phyloP scores from a whole-genome alignment of 2,888 invertebrate species.

The Epinotia bilunana region DNA sequence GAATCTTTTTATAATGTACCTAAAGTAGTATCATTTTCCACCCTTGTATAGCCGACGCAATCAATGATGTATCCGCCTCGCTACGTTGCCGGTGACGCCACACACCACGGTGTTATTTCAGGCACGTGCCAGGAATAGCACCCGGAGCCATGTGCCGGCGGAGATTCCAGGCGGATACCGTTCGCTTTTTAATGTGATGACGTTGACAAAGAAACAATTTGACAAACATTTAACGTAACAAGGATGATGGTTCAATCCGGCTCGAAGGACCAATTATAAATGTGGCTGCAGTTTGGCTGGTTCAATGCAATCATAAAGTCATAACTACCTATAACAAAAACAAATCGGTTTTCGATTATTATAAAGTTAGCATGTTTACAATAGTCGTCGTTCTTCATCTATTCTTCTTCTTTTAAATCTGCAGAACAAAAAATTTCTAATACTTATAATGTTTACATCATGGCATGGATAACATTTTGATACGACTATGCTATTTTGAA shows the following conservation, averaged over 20 bases:
- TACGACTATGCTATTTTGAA: no score
- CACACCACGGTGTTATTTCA: constrained; percentile 25
- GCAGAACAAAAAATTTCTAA: no score
- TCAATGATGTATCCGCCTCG: constrained; percentile 20
- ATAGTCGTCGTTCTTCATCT: no score
- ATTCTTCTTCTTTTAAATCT: no score
- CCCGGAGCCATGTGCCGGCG: constrained; percentile 15
- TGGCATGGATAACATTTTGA: no score
- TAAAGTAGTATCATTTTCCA: constrained; percentile 20
- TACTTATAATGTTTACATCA: no score
- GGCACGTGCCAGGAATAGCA: constrained; percentile 6
- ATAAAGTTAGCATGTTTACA: no score
- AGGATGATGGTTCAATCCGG: no score
- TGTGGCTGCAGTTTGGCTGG: not conserved
- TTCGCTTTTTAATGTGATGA: not conserved
- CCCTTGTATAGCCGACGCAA: constrained; percentile 31
- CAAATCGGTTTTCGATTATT: no score
- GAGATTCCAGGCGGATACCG: constrained; percentile 7
- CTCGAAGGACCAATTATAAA: no score
- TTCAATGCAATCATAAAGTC: no score
- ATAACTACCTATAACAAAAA: no score
- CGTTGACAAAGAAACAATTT: not conserved
- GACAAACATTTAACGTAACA: not conserved
- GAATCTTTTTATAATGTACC: not conserved
- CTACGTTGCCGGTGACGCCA: constrained; percentile 17